Base-by-base conservation (phyloP, 2,113 vertebrate genomes). In the Rousettus leschenaultii region DNA sequence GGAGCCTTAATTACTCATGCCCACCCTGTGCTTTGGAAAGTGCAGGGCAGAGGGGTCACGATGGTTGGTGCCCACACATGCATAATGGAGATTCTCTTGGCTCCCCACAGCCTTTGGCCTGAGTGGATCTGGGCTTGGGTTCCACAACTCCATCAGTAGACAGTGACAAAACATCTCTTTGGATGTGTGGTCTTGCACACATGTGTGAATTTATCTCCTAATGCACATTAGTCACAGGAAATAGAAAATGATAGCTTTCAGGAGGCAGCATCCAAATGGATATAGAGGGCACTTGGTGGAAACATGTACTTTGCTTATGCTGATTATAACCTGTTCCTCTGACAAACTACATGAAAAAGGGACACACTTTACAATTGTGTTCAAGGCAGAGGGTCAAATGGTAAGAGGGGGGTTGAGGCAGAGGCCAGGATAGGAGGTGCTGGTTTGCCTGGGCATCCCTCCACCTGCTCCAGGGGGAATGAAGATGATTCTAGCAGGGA, bases 311-410 rank as follows among this genome's bases (percentile, higher is more conserved):
- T 98, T 94, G 89, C 93, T 98, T 96, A 85, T 98, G 97, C 96
- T 95, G 95, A 98, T 98, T 95, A 97, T 98, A 98, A 98, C 82
- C 95, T 97, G 94, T 97, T 96, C 94, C 94, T 97, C 91, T 85
- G 95, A 96, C 97, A 96, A 98, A 97, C 97, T 98, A 97, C 95
- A 97, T 89, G 66, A 96, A 96, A 96, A 96, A 97, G 97, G 79
- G 86, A 65, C 73, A 87, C 30, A 53, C 95, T 95, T 97, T 97
- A 93, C 91, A 87, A 91, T 86, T 75, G 53, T 93, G 97, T 97
- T 97, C 97, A 96, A 97, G 96, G 96, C 96, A 78, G 95, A 97
- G 84, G 86, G 86, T 53, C 89, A 86, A 85, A 95, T 95, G 94
- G 87, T 93, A 94, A 96, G 96, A 96, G 90, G 80, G 79, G 95